These are phyloP conservation scores for Spilogale gracilis DNA, from an alignment of 2,113 vertebrate species.

Conservation along the genomic window DNA sequence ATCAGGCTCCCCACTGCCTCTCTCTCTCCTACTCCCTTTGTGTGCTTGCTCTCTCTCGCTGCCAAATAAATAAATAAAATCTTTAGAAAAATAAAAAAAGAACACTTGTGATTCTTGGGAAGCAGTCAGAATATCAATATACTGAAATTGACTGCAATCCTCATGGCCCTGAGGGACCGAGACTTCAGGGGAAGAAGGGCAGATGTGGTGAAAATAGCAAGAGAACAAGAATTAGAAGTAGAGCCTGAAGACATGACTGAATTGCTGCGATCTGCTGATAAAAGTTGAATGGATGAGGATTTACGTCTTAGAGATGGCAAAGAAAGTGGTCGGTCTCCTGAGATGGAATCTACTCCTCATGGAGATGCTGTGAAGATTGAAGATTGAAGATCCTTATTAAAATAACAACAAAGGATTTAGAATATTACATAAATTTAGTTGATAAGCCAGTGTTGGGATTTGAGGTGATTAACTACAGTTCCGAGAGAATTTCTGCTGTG, in stretches of 20 bases:
- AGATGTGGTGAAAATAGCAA: background rate
- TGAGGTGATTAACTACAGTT: background rate
- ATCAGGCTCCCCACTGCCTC: too few species aligned
- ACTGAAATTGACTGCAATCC: background rate
- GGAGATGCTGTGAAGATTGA: background rate
- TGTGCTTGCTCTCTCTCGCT: too few species aligned
- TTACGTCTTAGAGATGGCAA: background rate
- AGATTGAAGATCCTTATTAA: too few species aligned
- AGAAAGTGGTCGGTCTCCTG: background rate
- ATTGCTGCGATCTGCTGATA: background rate
- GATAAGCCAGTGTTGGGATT: background rate
- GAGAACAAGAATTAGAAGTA: background rate
- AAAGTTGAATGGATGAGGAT: background rate
- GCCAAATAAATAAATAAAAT: too few species aligned
- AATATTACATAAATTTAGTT: background rate
- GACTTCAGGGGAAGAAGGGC: background rate
- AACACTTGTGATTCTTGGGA: background rate
- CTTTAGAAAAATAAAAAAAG: too few species aligned
- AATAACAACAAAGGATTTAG: background rate
- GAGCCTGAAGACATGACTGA: background rate
- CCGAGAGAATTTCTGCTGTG: background rate
- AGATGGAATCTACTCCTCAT: background rate
- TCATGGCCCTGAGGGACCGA: background rate
- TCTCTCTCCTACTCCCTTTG: too few species aligned
- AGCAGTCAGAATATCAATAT: background rate